These are phyloP conservation scores for Trematomus loennbergii DNA, from an alignment of 2,113 vertebrate species.

Conservation along the genomic window DNA sequence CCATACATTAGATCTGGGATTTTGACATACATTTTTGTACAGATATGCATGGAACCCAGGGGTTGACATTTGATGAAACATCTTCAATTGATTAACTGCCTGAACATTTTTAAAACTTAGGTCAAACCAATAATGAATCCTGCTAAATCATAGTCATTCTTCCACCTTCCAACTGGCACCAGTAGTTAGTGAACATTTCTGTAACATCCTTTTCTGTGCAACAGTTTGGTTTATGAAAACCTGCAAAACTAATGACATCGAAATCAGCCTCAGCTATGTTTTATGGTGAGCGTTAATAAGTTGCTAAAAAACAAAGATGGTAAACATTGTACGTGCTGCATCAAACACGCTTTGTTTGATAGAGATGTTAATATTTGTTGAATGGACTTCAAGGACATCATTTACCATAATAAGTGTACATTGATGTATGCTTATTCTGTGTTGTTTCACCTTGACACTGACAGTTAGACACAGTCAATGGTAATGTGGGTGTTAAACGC, in stretches of 20 bases:
- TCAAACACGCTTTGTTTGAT: background rate
- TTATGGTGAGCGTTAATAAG: background rate
- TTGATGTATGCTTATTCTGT: too few species aligned
- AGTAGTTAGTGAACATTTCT: background rate
- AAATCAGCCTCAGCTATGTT: background rate
- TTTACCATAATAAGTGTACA: too few species aligned
- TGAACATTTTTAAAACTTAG: background rate
- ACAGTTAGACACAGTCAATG: too few species aligned
- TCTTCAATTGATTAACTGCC: background rate
- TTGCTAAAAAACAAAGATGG: background rate
- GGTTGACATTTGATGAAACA: background rate
- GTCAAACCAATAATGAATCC: background rate
- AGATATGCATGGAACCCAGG: background rate
- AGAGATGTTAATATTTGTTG: background rate
- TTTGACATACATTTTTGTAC: too few species aligned
- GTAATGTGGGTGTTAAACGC: too few species aligned
- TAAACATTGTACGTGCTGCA: background rate
- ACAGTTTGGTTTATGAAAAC: background rate
- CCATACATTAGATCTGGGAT: too few species aligned
- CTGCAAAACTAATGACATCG: background rate
- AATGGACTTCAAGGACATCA: background rate
- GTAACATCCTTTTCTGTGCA: background rate
- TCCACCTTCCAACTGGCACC: background rate
- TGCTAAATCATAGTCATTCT: background rate
- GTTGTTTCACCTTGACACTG: too few species aligned